Evolutionary conservation across 2,797 vertebrate genomes (phyloP), one percentile per base, ranked within the genome.

Genomic region (Alauda arvensis): DNA sequence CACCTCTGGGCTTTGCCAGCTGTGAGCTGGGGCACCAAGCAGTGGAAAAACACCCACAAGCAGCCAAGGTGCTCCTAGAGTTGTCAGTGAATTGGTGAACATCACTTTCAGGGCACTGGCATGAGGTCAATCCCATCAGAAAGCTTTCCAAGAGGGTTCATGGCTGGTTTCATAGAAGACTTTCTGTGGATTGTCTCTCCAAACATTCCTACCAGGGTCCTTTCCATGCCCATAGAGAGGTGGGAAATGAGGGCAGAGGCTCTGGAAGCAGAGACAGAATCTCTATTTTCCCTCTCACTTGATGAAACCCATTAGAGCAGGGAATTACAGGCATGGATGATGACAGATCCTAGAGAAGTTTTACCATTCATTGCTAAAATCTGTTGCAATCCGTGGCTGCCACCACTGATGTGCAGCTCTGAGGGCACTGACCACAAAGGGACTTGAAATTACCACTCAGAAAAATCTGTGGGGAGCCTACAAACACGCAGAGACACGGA

Each of bases 361-460:
- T 62, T 66, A 28, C 18, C 34, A 2, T 59, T 45, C 6, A 3
- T 34, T 55, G 11, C 31, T 68, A 40, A 83, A 82, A 80, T 46
- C 34, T 0, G 1, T 0, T 9, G 14, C 33, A 48, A 59, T 6
- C 46, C 0, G 1, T 28, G 62, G 34, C 20, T 69, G 65, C 20
- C 34, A 16, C 15, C 65, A 9, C 29, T 23, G 37, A 33, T 37
- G 21, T 74, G 48, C 40, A 55, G 57, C 69, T 85, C 29, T 57
- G 49, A 37, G 24, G 5, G 31, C n/a, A 6, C 12, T 70, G 57
- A 21, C 13, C 69, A 17, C 43, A 39, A 48, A 68, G 26, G 29
- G 10, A 34, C 8, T 60, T 29, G 10, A 48, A 77, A 77, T 46
- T 31, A 16, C 14, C 68, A 5, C 49, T 68, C 21, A 42, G 49